phyloP scores from a whole-genome alignment of 2,113 vertebrate genomes.

The Lethenteron camtschaticum region DNA sequence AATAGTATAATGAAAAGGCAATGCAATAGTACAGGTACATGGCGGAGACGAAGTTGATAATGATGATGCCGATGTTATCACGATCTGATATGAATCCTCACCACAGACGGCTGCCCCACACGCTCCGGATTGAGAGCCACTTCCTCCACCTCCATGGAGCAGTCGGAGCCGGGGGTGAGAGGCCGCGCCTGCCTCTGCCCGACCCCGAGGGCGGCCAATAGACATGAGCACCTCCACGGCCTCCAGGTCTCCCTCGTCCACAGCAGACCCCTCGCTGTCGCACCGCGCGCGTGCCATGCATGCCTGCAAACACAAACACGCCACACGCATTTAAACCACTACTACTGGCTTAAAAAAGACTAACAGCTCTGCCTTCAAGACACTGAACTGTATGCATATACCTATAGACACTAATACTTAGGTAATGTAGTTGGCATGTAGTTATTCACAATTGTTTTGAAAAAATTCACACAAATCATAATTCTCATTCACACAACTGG shows the following conservation, averaged over 20 bases:
- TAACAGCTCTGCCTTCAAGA: not conserved
- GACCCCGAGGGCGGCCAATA: conserved; percentile 45
- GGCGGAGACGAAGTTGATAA: not conserved
- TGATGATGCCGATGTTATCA: not conserved
- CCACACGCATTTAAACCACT: not conserved
- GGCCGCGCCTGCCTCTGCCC: conserved; percentile 30
- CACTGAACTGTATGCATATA: not conserved
- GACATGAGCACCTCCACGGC: conserved; percentile 58
- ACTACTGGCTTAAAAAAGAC: not conserved
- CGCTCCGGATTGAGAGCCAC: conserved; percentile 20
- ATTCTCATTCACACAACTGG: no score
- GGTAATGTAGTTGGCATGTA: not conserved
- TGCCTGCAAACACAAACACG: conserved; percentile 15
- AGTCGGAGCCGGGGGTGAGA: conserved; percentile 48
- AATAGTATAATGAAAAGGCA: no score
- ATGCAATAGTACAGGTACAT: not conserved
- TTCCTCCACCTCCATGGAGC: conserved; percentile 37
- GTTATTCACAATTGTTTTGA: not conserved
- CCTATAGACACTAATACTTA: not conserved
- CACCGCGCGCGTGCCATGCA: conserved; percentile 23
- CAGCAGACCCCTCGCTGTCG: conserved; percentile 12
- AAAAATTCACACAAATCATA: no score
- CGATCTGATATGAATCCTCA: conserved; percentile 22
- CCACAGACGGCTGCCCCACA: conserved; percentile 25
- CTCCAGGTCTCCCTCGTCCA: conserved; percentile 40